Evolutionary conservation across 2,797 vertebrate genomes (phyloP), one percentile per base, ranked within the genome.

Genomic region (Galaxias olidus): DNA sequence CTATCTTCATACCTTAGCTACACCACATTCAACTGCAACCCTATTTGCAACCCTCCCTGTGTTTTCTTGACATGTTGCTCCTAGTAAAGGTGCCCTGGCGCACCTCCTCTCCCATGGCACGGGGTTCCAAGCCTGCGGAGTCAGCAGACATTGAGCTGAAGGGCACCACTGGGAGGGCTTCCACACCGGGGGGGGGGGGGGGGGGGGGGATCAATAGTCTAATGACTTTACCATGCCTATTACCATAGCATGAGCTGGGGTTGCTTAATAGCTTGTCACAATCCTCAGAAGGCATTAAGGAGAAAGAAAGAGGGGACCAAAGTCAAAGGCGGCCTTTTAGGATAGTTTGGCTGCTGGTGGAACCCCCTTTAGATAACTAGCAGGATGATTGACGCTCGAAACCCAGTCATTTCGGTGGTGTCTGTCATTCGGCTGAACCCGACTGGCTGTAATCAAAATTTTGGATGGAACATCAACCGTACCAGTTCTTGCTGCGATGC

Each of bases 151-250:
- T 52, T 30, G 30, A 60, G 11, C 61, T 73, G 49, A 75, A 77
- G 55, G 66, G 64, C 72, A 71, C 51, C 65, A 69, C 72, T 45
- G 43, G 46, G 20, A 56, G 49, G 54, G 50, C 51, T 77, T 74
- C 46, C 61, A 48, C 60, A 52, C 48, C 63, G 68, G 55, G 30
- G 41, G 40, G 15, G 30, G 18, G 49, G 8, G 4, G 7, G 14
- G 14, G 4, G 14, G 15, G 50, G 1, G 48, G 10, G 30, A 74
- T 68, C 61, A 63, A 76, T 78, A 69, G 47, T 15, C 49, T 64
- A 63, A 72, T 71, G 56, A 43, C 53, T 65, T 73, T 57, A 73
- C 72, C 69, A 70, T 55, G 13, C 15, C 20, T 9, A 18, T 45
- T 59, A 64, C 4, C 58, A 50, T 4, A 44, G 7, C 50, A 30